phyloP scores from a whole-genome alignment of 2,113 vertebrate genomes.

The Prunella fulvescens region DNA sequence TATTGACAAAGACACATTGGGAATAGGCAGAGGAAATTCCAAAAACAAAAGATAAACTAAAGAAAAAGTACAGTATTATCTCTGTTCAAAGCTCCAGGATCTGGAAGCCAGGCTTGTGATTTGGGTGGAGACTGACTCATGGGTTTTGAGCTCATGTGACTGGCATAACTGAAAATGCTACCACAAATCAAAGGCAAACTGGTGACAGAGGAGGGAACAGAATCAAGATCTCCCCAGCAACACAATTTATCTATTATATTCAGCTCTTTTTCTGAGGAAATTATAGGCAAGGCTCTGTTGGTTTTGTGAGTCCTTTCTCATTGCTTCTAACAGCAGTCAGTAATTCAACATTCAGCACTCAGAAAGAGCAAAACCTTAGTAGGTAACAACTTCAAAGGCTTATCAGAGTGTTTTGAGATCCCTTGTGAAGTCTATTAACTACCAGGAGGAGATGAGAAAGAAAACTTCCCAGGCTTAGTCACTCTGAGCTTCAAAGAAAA shows the following conservation, averaged over 20 bases:
- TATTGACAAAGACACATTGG: neutral
- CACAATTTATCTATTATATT: conserved; percentile 29
- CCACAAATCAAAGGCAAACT: conserved; percentile 56
- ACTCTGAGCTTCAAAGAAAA: conserved; percentile 8
- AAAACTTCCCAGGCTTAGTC: neutral
- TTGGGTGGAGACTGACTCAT: conserved; percentile 43
- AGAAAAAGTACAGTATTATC: neutral
- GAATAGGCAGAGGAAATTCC: conserved; percentile 35
- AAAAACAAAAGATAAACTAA: conserved; percentile 20
- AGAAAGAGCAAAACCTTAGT: neutral
- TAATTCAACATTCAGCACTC: neutral
- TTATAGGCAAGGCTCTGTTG: neutral
- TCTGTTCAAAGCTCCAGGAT: conserved; percentile 30
- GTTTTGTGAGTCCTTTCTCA: neutral
- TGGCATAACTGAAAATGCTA: conserved; percentile 29
- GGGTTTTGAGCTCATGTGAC: conserved; percentile 51
- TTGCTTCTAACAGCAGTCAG: neutral
- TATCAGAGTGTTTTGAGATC: neutral
- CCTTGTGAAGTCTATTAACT: conserved; percentile 11
- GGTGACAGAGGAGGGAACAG: conserved; percentile 29
- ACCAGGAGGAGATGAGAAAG: neutral
- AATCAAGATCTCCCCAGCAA: conserved; percentile 37
- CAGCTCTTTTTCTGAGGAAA: conserved; percentile 5
- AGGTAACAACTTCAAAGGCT: conserved; percentile 13
- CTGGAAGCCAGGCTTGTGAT: conserved; percentile 51